Conservation (phyloP, 2,888 invertebrate genomes). For the Melipona beecheii region DNA sequence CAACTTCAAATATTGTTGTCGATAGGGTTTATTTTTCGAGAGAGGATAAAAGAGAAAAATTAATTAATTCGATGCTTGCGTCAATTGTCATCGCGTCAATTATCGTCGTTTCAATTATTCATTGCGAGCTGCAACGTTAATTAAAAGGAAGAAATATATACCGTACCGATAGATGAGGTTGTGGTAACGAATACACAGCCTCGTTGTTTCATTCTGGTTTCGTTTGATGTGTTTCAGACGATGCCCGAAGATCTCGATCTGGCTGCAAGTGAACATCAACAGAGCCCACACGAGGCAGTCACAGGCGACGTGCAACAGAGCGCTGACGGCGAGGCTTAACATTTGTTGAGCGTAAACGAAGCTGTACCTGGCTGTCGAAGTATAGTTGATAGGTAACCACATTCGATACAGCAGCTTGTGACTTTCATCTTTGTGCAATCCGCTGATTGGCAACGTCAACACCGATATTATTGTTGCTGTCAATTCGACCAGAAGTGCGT, state of each 20-base stretch:
- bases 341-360: slow-evolving; percentile 41
- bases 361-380: background rate
- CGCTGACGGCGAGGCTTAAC: background rate
- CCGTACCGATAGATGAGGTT: slow-evolving; percentile 44
- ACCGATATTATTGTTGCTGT: background rate
- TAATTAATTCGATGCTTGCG: no score
- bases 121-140: background rate
- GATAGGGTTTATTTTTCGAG: no score
- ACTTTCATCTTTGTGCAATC: slow-evolving; percentile 7
- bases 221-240: slow-evolving; percentile 36
- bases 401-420: slow-evolving; percentile 28
- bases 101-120: no score
- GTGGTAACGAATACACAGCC: slow-evolving; percentile 36
- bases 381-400: slow-evolving; percentile 57
- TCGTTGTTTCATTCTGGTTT: background rate
- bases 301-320: slow-evolving; percentile 37
- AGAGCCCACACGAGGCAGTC: slow-evolving; percentile 55
- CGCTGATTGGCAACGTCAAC: background rate
- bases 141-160: background rate
- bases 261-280: slow-evolving; percentile 39
- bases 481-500: slow-evolving; percentile 17
- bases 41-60: no score
- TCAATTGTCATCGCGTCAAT: no score
- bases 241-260: slow-evolving; percentile 53
- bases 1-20: no score